Evolutionary conservation across 2,797 vertebrate genomes (phyloP), one percentile per base, ranked within the genome.

Genomic region (Enteromius anoplus): DNA sequence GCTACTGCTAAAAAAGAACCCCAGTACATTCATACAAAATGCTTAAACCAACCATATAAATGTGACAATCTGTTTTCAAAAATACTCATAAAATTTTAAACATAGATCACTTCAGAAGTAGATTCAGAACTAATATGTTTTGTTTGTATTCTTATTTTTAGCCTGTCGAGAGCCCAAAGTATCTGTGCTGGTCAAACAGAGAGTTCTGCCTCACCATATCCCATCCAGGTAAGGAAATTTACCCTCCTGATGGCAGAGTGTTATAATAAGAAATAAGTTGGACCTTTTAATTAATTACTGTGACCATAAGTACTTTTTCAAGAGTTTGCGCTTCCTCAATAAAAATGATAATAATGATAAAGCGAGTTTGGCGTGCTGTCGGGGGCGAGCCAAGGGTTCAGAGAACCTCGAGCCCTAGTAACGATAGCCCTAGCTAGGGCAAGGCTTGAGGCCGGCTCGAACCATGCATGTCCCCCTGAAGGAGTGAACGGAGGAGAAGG

Each of bases 161-260:
- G 98, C 97, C 81, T 99, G 98, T 90, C 94, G 95, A 89, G 97
- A 98, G 91, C 97, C 97, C 82, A 99, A 97, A 94, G 96, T 97
- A 82, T 97, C 98, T 85, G 97, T 98, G 84, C 91, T 99, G 93
- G 98, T 99, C 84, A 96, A 92, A 92, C 96, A 97, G 92, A 96
- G 91, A 90, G 93, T 97, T 85, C 93, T 98, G 69, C 94, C 96
- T 7, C 95, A 94, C 80, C 97, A 96, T 87, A 89, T 94, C 85
- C 96, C 95, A 71, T 97, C 93, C 90, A 97, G 98, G 98, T 99
- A 60, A 23, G 6, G 53, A 23, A 5, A 58, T 9, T 58, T 58
- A 3, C n/a, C 65, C 6, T 51, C 17, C 12, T 15, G 3, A 66
- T 4, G 40, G 75, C 77, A 71, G 17, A 51, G 2, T 34, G 71